Evolutionary conservation across 2,888 invertebrate species (phyloP).

Genomic region (Spatulosminthurus flaviceps): DNA sequence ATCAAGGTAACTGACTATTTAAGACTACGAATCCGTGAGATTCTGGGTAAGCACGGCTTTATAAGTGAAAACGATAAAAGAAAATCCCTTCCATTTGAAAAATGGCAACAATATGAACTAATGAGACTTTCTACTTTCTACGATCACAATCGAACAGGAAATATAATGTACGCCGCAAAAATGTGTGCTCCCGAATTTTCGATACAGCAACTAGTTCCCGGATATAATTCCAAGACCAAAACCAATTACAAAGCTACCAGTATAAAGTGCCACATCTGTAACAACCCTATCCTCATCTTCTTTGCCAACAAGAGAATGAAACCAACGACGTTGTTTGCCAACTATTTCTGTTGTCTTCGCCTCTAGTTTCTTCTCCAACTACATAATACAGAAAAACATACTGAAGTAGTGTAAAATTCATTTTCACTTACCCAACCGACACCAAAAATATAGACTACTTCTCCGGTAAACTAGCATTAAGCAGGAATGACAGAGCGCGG

Average conservation of each 20-base stretch:
- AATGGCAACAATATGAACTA: constrained; percentile 5
- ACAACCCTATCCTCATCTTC: constrained; percentile 42
- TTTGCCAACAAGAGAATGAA: constrained; percentile 32
- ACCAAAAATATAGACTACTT: background rate
- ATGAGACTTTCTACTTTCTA: background rate
- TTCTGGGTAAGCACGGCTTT: background rate
- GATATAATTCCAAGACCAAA: constrained; percentile 36
- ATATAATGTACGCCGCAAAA: constrained; percentile 7
- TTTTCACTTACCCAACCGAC: background rate
- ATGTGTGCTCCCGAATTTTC: background rate
- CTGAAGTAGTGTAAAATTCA: background rate
- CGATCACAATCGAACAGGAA: background rate
- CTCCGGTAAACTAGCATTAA: background rate
- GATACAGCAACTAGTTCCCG: background rate
- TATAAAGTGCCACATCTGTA: constrained; percentile 40
- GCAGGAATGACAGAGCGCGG: background rate
- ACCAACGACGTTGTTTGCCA: constrained; percentile 36
- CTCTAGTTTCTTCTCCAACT: constrained; percentile 47
- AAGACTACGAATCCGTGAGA: background rate
- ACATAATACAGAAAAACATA: constrained; percentile 31
- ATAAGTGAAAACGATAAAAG: background rate
- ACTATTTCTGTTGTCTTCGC: constrained; percentile 31
- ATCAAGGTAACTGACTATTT: background rate
- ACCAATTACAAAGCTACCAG: constrained; percentile 39
- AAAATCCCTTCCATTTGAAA: background rate